Conservation (phyloP, 2,113 vertebrate species). For the Carassius gibelio region DNA sequence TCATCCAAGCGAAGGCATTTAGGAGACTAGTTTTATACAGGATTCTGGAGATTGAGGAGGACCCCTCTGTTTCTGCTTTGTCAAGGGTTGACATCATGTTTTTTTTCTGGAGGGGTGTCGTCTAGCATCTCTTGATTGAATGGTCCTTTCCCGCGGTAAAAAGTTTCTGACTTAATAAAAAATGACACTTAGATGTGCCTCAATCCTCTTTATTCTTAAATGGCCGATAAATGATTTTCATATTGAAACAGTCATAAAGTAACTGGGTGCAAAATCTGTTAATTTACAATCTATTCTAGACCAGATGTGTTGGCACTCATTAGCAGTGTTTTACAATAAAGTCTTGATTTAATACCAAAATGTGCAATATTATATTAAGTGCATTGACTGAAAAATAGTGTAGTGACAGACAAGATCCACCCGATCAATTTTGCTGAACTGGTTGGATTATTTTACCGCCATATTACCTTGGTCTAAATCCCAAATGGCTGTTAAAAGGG, state of each 20-base stretch:
- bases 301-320: not conserved
- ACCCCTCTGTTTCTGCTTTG: conserved; percentile 34
- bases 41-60: conserved; percentile 4
- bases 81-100: conserved; percentile 48
- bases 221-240: not conserved
- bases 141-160: not conserved
- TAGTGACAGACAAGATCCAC: not conserved
- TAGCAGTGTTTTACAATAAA: not conserved
- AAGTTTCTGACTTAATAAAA: not conserved
- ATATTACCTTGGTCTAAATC: conserved; percentile 12
- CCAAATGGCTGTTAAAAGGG: conserved; percentile 19
- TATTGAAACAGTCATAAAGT: not conserved
- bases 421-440: not conserved
- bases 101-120: conserved; percentile 9
- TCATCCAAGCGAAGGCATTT: not conserved
- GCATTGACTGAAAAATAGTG: not conserved
- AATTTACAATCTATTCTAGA: not conserved
- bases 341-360: not conserved
- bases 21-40: not conserved
- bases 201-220: not conserved
- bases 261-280: not conserved
- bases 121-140: not conserved
- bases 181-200: not conserved
- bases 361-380: not conserved
- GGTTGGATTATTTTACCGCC: not conserved